phyloP scores from a whole-genome alignment of 2,888 invertebrate species.

The Orchestes rusci region DNA sequence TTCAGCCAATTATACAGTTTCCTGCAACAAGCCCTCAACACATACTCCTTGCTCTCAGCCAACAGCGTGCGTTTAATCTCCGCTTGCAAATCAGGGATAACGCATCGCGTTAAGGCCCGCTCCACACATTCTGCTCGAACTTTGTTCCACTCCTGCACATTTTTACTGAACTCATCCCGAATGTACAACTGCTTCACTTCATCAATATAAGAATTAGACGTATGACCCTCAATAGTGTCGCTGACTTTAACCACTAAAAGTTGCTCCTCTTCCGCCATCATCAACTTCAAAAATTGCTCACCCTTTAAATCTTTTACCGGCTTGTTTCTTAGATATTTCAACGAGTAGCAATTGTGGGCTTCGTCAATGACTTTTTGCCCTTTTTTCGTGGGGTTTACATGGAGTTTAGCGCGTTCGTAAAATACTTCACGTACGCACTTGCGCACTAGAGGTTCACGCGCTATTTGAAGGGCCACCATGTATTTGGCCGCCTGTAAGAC shows the following conservation, averaged over 20 bases:
- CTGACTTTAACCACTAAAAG: slow-evolving; percentile 65
- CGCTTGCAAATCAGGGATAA: slow-evolving; percentile 82
- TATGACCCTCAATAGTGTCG: slow-evolving; percentile 73
- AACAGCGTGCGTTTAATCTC: slow-evolving; percentile 76
- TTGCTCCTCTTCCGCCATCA: slow-evolving; percentile 76
- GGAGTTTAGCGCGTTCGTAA: slow-evolving; percentile 80
- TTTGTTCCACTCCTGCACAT: slow-evolving; percentile 93
- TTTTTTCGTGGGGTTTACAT: slow-evolving; percentile 76
- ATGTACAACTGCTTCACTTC: slow-evolving; percentile 67
- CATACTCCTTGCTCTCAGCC: slow-evolving; percentile 80
- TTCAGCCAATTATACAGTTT: slow-evolving; percentile 88
- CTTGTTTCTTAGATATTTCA: slow-evolving; percentile 23
- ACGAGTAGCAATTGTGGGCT: slow-evolving; percentile 71
- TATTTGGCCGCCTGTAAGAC: slow-evolving; percentile 85
- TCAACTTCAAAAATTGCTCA: slow-evolving; percentile 83
- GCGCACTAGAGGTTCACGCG: slow-evolving; percentile 83
- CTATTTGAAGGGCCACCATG: slow-evolving; percentile 91
- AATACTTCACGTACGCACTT: slow-evolving; percentile 79
- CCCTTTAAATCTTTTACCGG: slow-evolving; percentile 64
- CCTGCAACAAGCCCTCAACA: slow-evolving; percentile 75
- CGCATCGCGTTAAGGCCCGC: slow-evolving; percentile 76
- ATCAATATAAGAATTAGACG: slow-evolving; percentile 70
- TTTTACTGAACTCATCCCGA: slow-evolving; percentile 86
- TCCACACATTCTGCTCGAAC: slow-evolving; percentile 82
- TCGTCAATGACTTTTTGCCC: slow-evolving; percentile 96